Conservation (phyloP, 2,888 invertebrate genomes). For the Trypoxylon attenuatum region DNA sequence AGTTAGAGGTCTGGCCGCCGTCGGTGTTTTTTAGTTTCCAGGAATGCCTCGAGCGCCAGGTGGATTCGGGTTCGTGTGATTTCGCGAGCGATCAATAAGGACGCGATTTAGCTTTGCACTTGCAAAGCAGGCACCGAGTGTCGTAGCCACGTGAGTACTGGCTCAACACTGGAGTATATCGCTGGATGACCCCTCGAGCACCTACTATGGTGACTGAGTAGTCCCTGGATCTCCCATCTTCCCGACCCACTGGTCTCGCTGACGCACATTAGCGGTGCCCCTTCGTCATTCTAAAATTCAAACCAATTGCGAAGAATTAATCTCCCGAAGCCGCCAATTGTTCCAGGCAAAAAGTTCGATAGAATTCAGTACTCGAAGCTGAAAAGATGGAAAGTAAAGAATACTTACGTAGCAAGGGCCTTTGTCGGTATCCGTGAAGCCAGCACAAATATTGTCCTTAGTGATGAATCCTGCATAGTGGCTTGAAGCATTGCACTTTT, state of each 20-base stretch:
- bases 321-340: background rate
- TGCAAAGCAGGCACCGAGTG: constrained; percentile 70
- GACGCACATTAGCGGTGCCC: constrained; percentile 81
- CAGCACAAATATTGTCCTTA: constrained; percentile 79
- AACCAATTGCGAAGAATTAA: background rate
- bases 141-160: constrained; percentile 69
- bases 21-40: background rate
- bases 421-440: constrained; percentile 77
- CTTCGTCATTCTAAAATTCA: constrained; percentile 78
- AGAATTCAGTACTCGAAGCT: background rate
- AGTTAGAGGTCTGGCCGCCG: background rate
- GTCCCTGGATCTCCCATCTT: constrained; percentile 79
- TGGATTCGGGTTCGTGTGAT: no score
- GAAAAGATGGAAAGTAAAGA: background rate
- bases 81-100: background rate
- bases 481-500: constrained; percentile 79
- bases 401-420: constrained; percentile 79
- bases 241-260: constrained; percentile 75
- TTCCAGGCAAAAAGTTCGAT: background rate
- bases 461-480: constrained; percentile 79
- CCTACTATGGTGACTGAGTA: constrained; percentile 78
- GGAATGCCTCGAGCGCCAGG: no score
- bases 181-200: constrained; percentile 79
- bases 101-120: constrained; percentile 57
- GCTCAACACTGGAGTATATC: constrained; percentile 74